Percentiles rank a stretch among this genome's conserved stretches.
Conservation (phyloP, 2,797 vertebrate species). For the Karalla daura region DNA sequence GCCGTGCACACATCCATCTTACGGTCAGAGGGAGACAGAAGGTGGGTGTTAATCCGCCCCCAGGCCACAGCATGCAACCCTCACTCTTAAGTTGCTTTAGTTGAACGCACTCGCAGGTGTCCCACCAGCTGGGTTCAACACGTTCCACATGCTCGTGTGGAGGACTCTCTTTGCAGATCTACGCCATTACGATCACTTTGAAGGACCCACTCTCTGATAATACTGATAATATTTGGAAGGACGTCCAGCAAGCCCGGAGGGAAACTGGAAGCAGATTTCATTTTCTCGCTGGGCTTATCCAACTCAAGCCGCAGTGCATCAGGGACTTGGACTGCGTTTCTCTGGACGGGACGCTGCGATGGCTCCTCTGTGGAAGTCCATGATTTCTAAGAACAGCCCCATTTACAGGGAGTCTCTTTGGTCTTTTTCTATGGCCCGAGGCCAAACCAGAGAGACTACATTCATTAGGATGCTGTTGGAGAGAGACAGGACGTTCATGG, state of each 20-base stretch:
- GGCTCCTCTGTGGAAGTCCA: slow-evolving; percentile 72
- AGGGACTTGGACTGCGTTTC: neutral
- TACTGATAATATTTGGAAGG: neutral
- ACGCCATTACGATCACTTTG: neutral
- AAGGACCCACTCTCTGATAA: neutral
- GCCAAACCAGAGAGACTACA: slow-evolving; percentile 43
- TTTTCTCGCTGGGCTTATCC: neutral
- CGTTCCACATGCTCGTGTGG: slow-evolving; percentile 28
- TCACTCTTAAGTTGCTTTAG: slow-evolving; percentile 55
- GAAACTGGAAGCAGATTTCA: neutral
- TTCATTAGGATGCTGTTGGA: slow-evolving; percentile 54
- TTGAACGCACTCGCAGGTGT: slow-evolving; percentile 42
- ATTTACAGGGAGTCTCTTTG: slow-evolving; percentile 70
- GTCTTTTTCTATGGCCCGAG: slow-evolving; percentile 53
- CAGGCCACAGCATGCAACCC: slow-evolving; percentile 22
- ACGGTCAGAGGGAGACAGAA: slow-evolving; percentile 44
- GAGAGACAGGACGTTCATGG: slow-evolving; percentile 49
- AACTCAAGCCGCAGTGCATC: neutral
- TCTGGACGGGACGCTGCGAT: slow-evolving; percentile 18
- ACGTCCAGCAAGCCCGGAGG: neutral
- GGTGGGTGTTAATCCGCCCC: slow-evolving; percentile 64
- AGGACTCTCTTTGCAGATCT: slow-evolving; percentile 6
- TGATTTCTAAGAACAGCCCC: slow-evolving; percentile 63
- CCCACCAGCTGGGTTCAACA: slow-evolving; percentile 55
- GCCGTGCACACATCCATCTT: slow-evolving; percentile 35